Conservation (phyloP, 2,797 vertebrate genomes). For the Gymnocypris eckloni region DNA sequence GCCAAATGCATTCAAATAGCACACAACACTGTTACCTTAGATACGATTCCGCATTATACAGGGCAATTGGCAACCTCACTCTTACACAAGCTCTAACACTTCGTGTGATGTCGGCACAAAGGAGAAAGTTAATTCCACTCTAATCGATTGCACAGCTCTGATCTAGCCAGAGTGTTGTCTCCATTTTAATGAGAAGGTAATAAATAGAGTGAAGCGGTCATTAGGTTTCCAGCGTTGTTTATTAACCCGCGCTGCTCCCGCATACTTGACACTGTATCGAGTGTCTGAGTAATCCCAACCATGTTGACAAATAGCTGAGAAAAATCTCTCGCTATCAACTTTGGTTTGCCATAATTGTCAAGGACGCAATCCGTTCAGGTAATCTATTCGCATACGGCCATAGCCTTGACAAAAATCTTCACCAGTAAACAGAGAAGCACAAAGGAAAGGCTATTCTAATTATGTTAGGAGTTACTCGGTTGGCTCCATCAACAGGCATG, state of each 20-base stretch:
- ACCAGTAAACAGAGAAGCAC: not conserved
- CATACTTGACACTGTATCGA: conserved; percentile 50
- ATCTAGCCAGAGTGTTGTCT: conserved; percentile 69
- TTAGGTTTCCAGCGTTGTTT: conserved; percentile 59
- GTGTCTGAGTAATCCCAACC: conserved; percentile 21
- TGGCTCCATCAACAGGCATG: conserved; percentile 7
- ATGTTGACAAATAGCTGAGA: conserved; percentile 26
- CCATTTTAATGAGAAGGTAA: conserved; percentile 72
- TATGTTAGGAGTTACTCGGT: conserved; percentile 12
- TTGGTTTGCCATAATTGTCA: conserved; percentile 33
- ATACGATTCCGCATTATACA: not conserved
- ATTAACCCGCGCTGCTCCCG: conserved; percentile 58
- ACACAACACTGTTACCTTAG: not conserved
- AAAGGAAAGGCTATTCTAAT: conserved; percentile 4
- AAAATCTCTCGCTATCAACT: conserved; percentile 28
- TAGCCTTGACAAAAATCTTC: not conserved
- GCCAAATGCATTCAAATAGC: not conserved
- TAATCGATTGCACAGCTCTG: conserved; percentile 68
- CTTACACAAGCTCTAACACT: not conserved
- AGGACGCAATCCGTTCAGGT: conserved; percentile 14
- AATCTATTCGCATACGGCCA: not conserved
- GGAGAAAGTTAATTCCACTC: conserved; percentile 63
- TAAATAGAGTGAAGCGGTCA: conserved; percentile 67
- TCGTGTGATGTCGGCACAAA: conserved; percentile 21
- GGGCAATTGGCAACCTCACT: not conserved